Evolutionary conservation across 1,140 invertebrate genomes (phyloP).

Genomic region (Apis dorsata): DNA sequence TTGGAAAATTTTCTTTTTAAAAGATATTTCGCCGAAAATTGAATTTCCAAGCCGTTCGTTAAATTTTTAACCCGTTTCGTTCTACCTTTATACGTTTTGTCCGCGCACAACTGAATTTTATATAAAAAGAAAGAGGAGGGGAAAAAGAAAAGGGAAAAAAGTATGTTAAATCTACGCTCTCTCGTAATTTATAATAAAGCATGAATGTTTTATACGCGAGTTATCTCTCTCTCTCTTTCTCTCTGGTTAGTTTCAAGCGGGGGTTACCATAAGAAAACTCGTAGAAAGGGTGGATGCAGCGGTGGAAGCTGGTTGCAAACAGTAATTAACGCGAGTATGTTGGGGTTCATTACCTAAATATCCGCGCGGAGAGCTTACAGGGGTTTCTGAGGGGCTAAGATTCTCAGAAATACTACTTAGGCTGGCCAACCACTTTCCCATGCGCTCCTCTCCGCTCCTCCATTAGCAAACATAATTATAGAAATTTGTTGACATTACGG

Average conservation of each 20-base stretch:
- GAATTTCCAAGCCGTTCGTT: too few species aligned
- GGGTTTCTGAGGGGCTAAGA: slow-evolving; percentile 39
- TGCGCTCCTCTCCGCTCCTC: neutral
- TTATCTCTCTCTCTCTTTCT: neutral
- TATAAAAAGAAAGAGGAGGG: too few species aligned
- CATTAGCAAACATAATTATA: slow-evolving; percentile 50
- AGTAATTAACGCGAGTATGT: slow-evolving; percentile 45
- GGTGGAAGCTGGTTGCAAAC: slow-evolving; percentile 18
- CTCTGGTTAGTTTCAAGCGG: neutral
- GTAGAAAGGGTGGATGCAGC: neutral
- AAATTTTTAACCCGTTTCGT: neutral
- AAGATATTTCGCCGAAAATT: too few species aligned
- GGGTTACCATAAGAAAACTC: slow-evolving; percentile 16
- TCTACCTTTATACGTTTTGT: neutral
- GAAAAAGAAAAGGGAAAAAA: too few species aligned
- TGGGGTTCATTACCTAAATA: slow-evolving; percentile 41
- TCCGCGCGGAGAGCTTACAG: slow-evolving; percentile 33
- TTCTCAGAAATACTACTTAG: slow-evolving; percentile 47
- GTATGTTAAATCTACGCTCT: neutral
- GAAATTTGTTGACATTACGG: slow-evolving; percentile 42
- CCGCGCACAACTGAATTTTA: too few species aligned
- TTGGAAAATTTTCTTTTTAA: neutral
- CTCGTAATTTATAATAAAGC: neutral
- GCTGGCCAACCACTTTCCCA: slow-evolving; percentile 26
- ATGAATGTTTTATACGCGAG: neutral